A percentile compares a stretch with the other conserved stretches of the same genome.
These are phyloP conservation scores for Danio choprae DNA, from an alignment of 2,797 vertebrate genomes.

Conservation along the genomic window DNA sequence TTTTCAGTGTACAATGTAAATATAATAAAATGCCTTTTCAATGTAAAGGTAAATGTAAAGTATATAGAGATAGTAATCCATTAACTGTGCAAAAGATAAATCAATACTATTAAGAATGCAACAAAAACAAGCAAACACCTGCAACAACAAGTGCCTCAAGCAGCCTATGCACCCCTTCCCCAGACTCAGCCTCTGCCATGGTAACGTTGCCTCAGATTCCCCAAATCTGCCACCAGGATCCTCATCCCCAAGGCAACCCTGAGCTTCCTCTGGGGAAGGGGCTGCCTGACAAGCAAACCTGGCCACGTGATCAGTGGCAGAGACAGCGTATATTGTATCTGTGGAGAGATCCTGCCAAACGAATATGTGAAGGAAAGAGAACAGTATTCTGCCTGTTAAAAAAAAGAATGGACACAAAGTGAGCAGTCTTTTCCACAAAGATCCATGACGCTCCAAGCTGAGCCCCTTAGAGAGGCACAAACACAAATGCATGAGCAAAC, in stretches of 20 bases:
- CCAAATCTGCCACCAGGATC: constrained; percentile 46
- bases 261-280: constrained; percentile 42
- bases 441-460: constrained; percentile 31
- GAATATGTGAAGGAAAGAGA: background rate
- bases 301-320: constrained; percentile 28
- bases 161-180: constrained; percentile 25
- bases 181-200: constrained; percentile 42
- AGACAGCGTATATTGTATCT: constrained; percentile 34
- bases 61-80: background rate
- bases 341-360: constrained; percentile 13
- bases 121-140: constrained; percentile 5
- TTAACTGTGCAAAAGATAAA: background rate
- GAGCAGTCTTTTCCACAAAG: constrained; percentile 18
- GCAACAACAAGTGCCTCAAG: constrained; percentile 28
- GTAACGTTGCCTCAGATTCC: constrained; percentile 34
- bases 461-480: constrained; percentile 37
- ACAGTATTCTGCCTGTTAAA: background rate
- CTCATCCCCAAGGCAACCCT: constrained; percentile 50
- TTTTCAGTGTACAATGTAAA: no score
- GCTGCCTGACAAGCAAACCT: constrained; percentile 19
- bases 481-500: constrained; percentile 37
- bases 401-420: constrained; percentile 21
- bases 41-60: no score
- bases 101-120: background rate
- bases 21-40: no score